phyloP scores from a whole-genome alignment of 2,888 invertebrate genomes.

The Heterodera filipjevi region DNA sequence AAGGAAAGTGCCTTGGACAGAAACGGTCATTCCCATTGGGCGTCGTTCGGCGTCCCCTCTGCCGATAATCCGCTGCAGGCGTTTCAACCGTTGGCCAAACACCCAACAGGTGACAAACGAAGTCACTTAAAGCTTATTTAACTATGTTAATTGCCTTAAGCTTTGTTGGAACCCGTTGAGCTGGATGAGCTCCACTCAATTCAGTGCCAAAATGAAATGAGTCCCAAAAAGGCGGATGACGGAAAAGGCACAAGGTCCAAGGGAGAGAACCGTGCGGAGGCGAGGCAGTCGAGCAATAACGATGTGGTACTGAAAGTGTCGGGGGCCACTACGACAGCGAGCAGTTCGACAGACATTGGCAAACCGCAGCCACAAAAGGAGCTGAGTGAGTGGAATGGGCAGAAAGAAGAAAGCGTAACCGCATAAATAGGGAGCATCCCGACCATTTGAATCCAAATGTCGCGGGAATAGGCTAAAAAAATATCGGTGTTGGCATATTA shows the following conservation, averaged over 20 bases:
- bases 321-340: background rate
- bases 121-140: background rate
- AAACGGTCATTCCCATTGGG: background rate
- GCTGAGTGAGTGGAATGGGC: background rate
- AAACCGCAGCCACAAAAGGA: background rate
- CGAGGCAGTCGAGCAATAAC: background rate
- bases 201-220: slow-evolving; percentile 7
- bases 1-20: background rate
- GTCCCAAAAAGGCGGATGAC: background rate
- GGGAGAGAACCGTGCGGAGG: background rate
- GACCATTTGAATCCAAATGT: too few species aligned
- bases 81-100: background rate
- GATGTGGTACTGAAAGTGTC: slow-evolving; percentile 1
- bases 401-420: too few species aligned
- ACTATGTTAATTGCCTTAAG: background rate
- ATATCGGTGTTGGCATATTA: too few species aligned
- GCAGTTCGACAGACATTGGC: background rate
- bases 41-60: background rate
- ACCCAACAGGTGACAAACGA: background rate
- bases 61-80: background rate
- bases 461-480: too few species aligned
- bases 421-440: too few species aligned
- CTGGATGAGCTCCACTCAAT: slow-evolving; percentile 12
- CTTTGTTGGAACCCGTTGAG: slow-evolving; percentile 25
- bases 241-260: background rate